Conservation (phyloP, 2,797 vertebrate genomes). For the Gymnocypris eckloni region DNA sequence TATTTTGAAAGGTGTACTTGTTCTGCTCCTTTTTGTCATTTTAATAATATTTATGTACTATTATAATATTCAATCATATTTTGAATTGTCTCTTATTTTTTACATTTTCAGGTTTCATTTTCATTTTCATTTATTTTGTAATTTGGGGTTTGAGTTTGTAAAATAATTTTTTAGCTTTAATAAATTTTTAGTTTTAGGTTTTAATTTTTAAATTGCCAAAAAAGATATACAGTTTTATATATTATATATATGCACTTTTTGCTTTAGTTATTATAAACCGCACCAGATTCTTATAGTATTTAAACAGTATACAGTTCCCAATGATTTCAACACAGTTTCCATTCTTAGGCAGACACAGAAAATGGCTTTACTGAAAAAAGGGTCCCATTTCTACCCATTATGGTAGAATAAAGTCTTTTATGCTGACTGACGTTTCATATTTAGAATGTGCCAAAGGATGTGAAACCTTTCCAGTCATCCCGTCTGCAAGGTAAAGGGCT, state of each 20-base stretch:
- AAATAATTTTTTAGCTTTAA: background rate
- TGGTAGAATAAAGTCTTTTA: background rate
- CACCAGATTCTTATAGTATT: too few relatives aligned
- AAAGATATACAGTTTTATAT: too few relatives aligned
- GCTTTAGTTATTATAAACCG: background rate
- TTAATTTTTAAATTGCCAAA: background rate
- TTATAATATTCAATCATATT: background rate
- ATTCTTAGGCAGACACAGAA: constrained; percentile 8
- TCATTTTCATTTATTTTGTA: too few relatives aligned
- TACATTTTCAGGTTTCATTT: background rate
- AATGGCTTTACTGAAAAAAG: background rate
- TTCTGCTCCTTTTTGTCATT: background rate
- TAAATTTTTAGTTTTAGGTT: background rate
- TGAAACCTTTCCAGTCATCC: background rate
- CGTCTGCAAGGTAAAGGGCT: constrained; percentile 16
- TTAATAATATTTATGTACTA: background rate
- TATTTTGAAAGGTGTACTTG: background rate
- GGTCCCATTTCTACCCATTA: background rate
- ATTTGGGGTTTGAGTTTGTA: background rate
- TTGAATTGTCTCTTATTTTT: background rate
- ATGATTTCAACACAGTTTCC: constrained; percentile 8
- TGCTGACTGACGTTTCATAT: background rate
- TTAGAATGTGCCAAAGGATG: background rate
- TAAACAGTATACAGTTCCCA: background rate
- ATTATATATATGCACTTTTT: background rate